Percentiles rank a stretch among this genome's conserved stretches.
Evolutionary conservation across 2,888 invertebrate genomes (phyloP).

Genomic region (Ceraclea dissimilis): DNA sequence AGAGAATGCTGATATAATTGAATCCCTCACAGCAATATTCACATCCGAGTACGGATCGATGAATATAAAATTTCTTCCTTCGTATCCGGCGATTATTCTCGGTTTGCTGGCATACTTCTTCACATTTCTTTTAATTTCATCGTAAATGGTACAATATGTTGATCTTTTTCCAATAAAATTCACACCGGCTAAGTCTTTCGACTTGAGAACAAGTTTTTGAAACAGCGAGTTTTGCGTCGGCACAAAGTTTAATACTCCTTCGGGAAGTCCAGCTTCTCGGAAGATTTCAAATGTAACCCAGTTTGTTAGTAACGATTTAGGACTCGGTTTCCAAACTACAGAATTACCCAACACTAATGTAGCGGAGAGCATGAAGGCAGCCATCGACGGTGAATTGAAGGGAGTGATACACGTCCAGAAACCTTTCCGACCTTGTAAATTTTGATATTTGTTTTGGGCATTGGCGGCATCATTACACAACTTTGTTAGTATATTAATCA

Average conservation of each 20-base stretch:
- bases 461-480: background rate
- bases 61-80: conserved; percentile 98
- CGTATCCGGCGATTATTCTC: conserved; percentile 90
- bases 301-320: conserved; percentile 91
- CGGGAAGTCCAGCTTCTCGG: conserved; percentile 91
- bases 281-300: conserved; percentile 90
- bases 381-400: conserved; percentile 99
- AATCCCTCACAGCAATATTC: conserved; percentile 69
- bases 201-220: conserved; percentile 48
- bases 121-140: conserved; percentile 84
- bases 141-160: conserved; percentile 89
- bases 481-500: conserved; percentile 1
- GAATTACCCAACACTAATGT: conserved; percentile 89
- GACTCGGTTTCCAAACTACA: conserved; percentile 98
- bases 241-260: conserved; percentile 95
- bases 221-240: conserved; percentile 93
- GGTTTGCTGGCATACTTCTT: conserved; percentile 82
- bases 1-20: conserved; percentile 90
- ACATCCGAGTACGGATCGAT: conserved; percentile 87
- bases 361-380: conserved; percentile 89
- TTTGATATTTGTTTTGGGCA: background rate
- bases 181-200: conserved; percentile 80
- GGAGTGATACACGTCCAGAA: conserved; percentile 98
- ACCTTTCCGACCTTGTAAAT: conserved; percentile 74
- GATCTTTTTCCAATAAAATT: conserved; percentile 98